phyloP scores from a whole-genome alignment of 2,888 invertebrate species.

The Mesochorus sp. region DNA sequence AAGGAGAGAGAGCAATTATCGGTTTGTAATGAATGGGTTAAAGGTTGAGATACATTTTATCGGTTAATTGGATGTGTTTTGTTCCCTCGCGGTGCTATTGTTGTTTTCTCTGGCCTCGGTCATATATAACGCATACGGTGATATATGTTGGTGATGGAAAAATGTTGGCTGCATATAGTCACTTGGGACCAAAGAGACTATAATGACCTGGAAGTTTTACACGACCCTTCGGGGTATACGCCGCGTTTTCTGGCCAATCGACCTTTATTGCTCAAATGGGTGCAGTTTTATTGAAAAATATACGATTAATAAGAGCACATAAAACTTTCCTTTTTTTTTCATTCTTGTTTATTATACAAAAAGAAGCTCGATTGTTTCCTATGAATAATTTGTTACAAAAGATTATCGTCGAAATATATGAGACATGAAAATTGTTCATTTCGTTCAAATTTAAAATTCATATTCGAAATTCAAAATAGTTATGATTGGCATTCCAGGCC shows the following conservation, averaged over 20 bases:
- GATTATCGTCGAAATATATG: too few relatives aligned
- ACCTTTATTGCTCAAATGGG: background rate
- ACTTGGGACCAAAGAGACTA: slow-evolving; percentile 10
- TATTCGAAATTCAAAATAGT: too few relatives aligned
- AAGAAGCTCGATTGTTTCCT: too few relatives aligned
- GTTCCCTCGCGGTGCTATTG: background rate
- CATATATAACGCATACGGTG: background rate
- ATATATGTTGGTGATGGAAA: slow-evolving; percentile 13
- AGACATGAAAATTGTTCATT: too few relatives aligned
- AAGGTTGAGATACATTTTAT: background rate
- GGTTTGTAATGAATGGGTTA: background rate
- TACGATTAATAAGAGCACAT: too few relatives aligned
- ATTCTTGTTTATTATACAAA: too few relatives aligned
- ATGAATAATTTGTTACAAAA: too few relatives aligned
- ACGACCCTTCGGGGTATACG: slow-evolving; percentile 10
- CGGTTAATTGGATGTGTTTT: slow-evolving; percentile 12
- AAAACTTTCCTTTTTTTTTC: too few relatives aligned
- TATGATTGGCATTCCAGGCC: too few relatives aligned
- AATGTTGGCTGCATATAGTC: background rate
- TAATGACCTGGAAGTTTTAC: slow-evolving; percentile 25
- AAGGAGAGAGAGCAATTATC: slow-evolving; percentile 5
- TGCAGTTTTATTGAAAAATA: too few relatives aligned
- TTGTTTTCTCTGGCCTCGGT: background rate
- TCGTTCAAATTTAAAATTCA: too few relatives aligned
- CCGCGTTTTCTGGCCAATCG: slow-evolving; percentile 21